These are phyloP conservation scores for Tonatia bakeri DNA, from an alignment of 2,113 vertebrate species.

Conservation along the genomic window DNA sequence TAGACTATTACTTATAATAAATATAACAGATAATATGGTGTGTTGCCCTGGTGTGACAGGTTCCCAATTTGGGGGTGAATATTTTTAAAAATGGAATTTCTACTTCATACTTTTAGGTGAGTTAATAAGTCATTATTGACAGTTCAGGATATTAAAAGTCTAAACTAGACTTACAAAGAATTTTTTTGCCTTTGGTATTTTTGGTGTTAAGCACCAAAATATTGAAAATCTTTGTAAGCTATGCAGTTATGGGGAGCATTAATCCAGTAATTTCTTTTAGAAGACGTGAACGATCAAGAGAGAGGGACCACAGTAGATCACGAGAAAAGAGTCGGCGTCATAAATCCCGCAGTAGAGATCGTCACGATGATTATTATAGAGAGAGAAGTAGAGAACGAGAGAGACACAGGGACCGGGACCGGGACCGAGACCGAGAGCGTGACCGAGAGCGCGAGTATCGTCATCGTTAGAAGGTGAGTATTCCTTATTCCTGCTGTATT, in stretches of 20 bases:
- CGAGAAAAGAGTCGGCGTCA: constrained; percentile 96
- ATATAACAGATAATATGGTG: not conserved
- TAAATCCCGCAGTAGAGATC: constrained; percentile 97
- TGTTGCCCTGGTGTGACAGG: not conserved
- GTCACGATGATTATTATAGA: constrained; percentile 97
- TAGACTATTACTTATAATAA: not conserved
- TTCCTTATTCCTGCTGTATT: constrained; percentile 34
- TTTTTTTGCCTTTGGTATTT: constrained; percentile 15
- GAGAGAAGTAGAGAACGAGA: constrained; percentile 97
- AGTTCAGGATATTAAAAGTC: not conserved
- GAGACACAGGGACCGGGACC: constrained; percentile 93
- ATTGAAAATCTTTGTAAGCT: not conserved
- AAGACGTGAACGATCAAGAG: constrained; percentile 97
- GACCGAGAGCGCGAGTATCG: constrained; percentile 96
- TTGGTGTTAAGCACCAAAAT: not conserved
- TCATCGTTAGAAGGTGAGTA: constrained; percentile 94
- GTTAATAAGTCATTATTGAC: not conserved
- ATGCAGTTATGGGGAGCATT: constrained; percentile 67
- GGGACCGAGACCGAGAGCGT: constrained; percentile 92
- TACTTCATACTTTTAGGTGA: not conserved
- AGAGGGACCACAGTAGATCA: constrained; percentile 98
- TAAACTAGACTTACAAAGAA: not conserved
- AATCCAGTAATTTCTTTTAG: constrained; percentile 86
- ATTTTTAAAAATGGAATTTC: not conserved
- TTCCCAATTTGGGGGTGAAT: not conserved